Conservation (phyloP, 2,888 invertebrate species). For the Scaptomyza parva region DNA sequence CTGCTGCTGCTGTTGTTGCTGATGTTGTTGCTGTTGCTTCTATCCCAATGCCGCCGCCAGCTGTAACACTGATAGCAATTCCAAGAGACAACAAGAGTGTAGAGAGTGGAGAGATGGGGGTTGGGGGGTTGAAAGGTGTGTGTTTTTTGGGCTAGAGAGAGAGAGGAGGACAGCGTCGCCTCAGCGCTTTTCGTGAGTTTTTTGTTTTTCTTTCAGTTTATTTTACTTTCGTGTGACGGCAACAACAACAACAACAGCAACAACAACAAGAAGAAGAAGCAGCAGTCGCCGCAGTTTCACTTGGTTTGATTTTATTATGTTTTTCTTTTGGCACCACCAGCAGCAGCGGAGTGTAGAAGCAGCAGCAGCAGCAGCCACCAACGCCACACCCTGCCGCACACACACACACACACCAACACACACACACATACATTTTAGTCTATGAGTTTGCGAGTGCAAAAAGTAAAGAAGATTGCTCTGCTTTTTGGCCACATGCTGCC, state of each 20-base stretch:
- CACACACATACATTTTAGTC: slow-evolving; percentile 1
- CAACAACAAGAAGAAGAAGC: slow-evolving; percentile 13
- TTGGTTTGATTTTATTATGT: slow-evolving; percentile 80
- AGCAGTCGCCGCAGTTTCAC: slow-evolving; percentile 65
- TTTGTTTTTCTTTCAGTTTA: slow-evolving; percentile 79
- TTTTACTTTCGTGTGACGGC: slow-evolving; percentile 77
- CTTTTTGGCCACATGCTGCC: slow-evolving; percentile 75
- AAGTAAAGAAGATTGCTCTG: slow-evolving; percentile 44
- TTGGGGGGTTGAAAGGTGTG: not conserved
- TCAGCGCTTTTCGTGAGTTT: slow-evolving; percentile 74
- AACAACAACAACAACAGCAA: slow-evolving; percentile 11
- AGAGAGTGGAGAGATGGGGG: not conserved
- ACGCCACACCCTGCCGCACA: not conserved
- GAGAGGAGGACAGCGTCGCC: slow-evolving; percentile 44
- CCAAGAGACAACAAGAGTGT: slow-evolving; percentile 73
- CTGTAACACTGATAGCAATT: slow-evolving; percentile 80
- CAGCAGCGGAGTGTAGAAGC: no score
- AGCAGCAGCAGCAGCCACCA: slow-evolving; percentile 8
- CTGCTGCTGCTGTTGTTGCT: slow-evolving; percentile 47
- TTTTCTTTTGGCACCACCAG: slow-evolving; percentile 76
- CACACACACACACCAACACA: not conserved
- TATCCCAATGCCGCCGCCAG: slow-evolving; percentile 66
- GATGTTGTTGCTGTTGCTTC: slow-evolving; percentile 3
- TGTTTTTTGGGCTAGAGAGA: no score
- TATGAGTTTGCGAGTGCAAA: slow-evolving; percentile 6